A percentile compares a stretch with the other conserved stretches of the same genome.
phyloP scores from a whole-genome alignment of 2,113 vertebrate genomes.

The Pachypanchax playfairii region DNA sequence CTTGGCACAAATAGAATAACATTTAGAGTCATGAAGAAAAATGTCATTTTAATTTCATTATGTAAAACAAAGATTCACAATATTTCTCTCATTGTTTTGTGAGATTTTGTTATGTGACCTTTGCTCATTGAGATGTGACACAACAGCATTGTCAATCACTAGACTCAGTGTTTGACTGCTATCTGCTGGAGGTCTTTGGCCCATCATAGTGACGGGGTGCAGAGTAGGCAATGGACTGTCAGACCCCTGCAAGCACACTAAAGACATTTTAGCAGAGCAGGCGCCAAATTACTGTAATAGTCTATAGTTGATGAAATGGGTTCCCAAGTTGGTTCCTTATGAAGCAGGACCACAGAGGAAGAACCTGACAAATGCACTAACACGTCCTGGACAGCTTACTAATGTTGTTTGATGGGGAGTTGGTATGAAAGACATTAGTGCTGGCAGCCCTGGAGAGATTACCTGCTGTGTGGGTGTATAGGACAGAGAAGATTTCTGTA shows the following conservation, averaged over 20 bases:
- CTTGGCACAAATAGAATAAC: not conserved
- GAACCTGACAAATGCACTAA: conserved; percentile 47
- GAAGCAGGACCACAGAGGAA: conserved; percentile 56
- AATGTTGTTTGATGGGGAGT: conserved; percentile 43
- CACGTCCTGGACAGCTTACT: conserved; percentile 47
- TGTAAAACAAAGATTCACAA: not conserved
- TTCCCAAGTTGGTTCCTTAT: conserved; percentile 54
- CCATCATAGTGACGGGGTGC: conserved; percentile 32
- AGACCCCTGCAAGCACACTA: conserved; percentile 40
- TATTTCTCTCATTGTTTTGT: conserved; percentile 45
- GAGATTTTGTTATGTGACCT: conserved; percentile 36
- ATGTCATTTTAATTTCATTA: not conserved
- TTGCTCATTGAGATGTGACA: conserved; percentile 42
- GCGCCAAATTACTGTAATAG: conserved; percentile 72
- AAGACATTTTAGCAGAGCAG: conserved; percentile 54
- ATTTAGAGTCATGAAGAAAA: conserved; percentile 9
- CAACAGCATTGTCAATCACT: conserved; percentile 71
- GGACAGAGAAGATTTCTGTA: conserved; percentile 49
- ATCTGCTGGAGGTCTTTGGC: conserved; percentile 58
- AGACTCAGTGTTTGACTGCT: conserved; percentile 40
- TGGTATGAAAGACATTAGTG: conserved; percentile 48
- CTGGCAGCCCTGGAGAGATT: conserved; percentile 52
- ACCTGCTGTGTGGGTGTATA: conserved; percentile 68
- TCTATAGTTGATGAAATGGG: conserved; percentile 72
- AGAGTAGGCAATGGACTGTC: conserved; percentile 16